Conservation (phyloP, 2,113 vertebrate species). For the Cavia aperea region DNA sequence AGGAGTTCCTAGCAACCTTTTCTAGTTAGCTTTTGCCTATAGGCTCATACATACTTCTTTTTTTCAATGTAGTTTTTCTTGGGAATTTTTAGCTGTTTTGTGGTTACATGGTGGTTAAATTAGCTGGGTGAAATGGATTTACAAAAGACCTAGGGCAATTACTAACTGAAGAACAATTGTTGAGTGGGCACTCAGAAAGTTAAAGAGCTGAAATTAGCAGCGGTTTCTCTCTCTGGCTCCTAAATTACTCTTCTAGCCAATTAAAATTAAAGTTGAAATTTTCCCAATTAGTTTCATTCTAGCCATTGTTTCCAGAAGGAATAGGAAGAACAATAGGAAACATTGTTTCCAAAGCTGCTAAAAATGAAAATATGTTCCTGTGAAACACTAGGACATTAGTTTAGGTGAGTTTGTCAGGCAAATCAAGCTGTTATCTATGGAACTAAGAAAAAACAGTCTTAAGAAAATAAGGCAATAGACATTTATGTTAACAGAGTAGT, state of each 20-base stretch:
- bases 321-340: background rate
- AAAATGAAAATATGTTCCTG: background rate
- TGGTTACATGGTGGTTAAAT: background rate
- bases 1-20: background rate
- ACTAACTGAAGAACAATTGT: background rate
- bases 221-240: background rate
- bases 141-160: background rate
- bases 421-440: background rate
- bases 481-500: background rate
- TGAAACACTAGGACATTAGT: background rate
- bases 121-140: slow-evolving; percentile 38
- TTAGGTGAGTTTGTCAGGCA: background rate
- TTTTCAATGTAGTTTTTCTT: slow-evolving; percentile 15
- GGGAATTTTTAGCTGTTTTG: slow-evolving; percentile 19
- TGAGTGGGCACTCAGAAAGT: background rate
- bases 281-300: background rate
- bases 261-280: slow-evolving; percentile 20
- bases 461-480: background rate
- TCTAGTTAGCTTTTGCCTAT: background rate
- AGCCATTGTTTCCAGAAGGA: background rate
- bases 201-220: background rate
- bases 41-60: slow-evolving; percentile 5
- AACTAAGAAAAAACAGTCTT: background rate
- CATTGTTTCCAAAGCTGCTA: background rate
- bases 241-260: background rate